A percentile compares a stretch with the other conserved stretches of the same genome.
phyloP scores from a whole-genome alignment of 2,113 vertebrate genomes.

The Nicator chloris region DNA sequence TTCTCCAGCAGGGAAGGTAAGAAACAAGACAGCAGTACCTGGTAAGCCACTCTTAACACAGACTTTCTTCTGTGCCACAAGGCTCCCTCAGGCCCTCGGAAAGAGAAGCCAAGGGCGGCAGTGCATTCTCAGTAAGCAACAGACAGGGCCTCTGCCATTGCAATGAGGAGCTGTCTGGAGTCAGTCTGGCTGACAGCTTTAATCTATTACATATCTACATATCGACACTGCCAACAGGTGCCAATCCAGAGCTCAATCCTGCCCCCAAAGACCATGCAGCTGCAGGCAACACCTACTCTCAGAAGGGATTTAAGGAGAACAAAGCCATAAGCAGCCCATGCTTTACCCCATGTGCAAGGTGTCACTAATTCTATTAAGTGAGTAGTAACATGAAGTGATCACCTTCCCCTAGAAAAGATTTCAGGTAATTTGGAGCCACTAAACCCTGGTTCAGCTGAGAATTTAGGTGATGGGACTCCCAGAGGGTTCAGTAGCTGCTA shows the following conservation, averaged over 20 bases:
- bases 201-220: background rate
- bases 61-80: background rate
- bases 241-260: background rate
- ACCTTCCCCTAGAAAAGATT: background rate
- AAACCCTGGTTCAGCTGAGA: background rate
- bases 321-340: background rate
- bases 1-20: background rate
- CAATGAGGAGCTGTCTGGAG: background rate
- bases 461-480: background rate
- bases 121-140: background rate
- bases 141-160: background rate
- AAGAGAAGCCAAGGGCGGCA: background rate
- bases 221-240: rapidly evolving
- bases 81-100: background rate
- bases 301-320: background rate
- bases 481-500: background rate
- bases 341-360: background rate
- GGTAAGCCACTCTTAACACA: background rate
- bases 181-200: background rate
- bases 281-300: background rate
- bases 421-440: background rate
- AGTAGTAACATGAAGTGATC: background rate
- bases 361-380: background rate
- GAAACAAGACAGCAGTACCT: background rate
- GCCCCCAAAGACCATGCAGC: background rate